These are phyloP conservation scores for Idaea biselata DNA, from an alignment of 2,888 invertebrate genomes.

Conservation along the genomic window DNA sequence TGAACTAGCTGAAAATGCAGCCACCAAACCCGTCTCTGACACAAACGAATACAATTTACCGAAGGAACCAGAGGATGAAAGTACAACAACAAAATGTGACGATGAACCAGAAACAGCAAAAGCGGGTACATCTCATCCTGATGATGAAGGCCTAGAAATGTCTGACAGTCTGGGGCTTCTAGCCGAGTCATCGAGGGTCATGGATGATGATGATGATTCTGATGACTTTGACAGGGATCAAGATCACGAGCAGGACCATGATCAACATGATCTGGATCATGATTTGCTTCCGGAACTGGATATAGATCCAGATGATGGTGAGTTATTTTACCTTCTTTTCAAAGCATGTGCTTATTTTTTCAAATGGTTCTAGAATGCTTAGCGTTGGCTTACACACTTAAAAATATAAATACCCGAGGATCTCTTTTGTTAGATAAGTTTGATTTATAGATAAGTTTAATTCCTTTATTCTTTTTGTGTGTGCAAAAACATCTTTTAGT, in stretches of 20 bases:
- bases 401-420: too few species aligned
- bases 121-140: not conserved
- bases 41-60: not conserved
- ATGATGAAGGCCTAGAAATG: constrained; percentile 39
- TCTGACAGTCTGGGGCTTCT: constrained; percentile 63
- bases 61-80: not conserved
- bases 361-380: too few species aligned
- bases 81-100: not conserved
- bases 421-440: too few species aligned
- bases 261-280: constrained; percentile 10
- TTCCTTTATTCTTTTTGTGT: too few species aligned
- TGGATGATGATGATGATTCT: constrained; percentile 58
- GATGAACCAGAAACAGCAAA: not conserved
- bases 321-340: constrained; percentile 6
- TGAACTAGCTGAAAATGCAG: not conserved
- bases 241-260: not conserved
- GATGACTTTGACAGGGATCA: constrained; percentile 21
- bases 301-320: constrained; percentile 36
- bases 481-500: too few species aligned
- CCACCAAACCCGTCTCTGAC: not conserved
- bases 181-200: constrained; percentile 60
- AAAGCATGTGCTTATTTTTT: too few species aligned
- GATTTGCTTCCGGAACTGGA: not conserved
- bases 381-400: too few species aligned
- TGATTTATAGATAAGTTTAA: too few species aligned